Conservation (phyloP, 2,888 invertebrate genomes). For the Noctua pronuba region DNA sequence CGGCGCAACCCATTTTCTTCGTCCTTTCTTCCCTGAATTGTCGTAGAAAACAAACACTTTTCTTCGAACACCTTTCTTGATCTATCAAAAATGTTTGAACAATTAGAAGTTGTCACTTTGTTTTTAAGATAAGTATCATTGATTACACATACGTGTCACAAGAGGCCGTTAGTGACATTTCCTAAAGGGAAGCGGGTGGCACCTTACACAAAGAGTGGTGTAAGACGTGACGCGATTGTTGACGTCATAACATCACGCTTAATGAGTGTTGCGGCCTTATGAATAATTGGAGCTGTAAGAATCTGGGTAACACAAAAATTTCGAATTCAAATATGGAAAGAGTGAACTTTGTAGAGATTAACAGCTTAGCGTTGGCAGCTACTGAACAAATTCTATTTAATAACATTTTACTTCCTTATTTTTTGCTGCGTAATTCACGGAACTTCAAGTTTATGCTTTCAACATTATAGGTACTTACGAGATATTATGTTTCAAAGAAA, state of each 20-base stretch:
- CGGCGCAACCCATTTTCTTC: not conserved
- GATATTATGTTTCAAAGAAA: constrained; percentile 3
- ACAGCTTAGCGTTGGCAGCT: constrained; percentile 4
- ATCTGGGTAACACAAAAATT: not conserved
- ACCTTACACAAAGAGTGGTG: constrained; percentile 48
- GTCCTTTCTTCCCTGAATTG: not conserved
- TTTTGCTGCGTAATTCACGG: constrained; percentile 22
- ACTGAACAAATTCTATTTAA: constrained; percentile 13
- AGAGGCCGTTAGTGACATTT: constrained; percentile 43
- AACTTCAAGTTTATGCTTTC: constrained; percentile 32
- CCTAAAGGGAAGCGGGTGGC: constrained; percentile 62
- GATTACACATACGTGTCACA: constrained; percentile 46
- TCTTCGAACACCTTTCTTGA: not conserved
- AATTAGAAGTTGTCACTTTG: not conserved
- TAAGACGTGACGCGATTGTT: constrained; percentile 45
- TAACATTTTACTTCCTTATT: constrained; percentile 33
- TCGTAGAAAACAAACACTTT: not conserved
- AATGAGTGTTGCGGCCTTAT: constrained; percentile 12
- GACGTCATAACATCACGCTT: constrained; percentile 38
- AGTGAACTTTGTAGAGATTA: constrained; percentile 9
- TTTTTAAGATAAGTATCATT: not conserved
- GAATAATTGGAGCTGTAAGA: constrained; percentile 6
- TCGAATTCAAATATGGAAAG: not conserved
- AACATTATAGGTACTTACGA: not conserved
- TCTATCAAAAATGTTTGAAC: not conserved